Evolutionary conservation across 2,888 invertebrate species (phyloP).

Genomic region (Lingula anatina): DNA sequence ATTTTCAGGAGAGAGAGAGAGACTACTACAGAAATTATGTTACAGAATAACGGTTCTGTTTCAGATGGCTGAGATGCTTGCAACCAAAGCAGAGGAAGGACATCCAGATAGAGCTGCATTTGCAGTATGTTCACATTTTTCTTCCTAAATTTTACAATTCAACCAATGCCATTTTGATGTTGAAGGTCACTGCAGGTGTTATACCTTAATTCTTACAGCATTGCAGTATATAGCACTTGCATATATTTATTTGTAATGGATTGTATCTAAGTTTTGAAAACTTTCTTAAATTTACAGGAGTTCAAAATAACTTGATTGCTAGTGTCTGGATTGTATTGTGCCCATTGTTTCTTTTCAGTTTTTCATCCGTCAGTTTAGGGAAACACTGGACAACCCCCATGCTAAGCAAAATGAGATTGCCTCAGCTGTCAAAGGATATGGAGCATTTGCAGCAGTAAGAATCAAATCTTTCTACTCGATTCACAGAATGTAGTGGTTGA

Average conservation of each 20-base stretch:
- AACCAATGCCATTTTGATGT: not conserved
- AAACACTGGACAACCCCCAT: conserved; percentile 36
- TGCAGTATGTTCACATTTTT: conserved; percentile 16
- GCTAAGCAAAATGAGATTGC: conserved; percentile 52
- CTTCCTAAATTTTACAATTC: not conserved
- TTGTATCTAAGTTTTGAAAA: not conserved
- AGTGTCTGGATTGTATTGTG: no score
- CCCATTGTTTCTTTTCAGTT: conserved; percentile 30
- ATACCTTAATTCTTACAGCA: no score
- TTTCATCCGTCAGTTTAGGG: conserved; percentile 43
- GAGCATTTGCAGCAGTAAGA: conserved; percentile 58
- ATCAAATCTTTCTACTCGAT: conserved; percentile 13
- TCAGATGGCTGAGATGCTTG: conserved; percentile 36
- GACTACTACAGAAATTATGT: no score
- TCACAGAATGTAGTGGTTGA: no score
- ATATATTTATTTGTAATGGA: no score
- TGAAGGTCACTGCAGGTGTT: no score
- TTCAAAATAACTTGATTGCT: no score
- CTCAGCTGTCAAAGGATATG: conserved; percentile 61
- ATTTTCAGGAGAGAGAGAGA: no score
- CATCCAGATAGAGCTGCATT: conserved; percentile 29
- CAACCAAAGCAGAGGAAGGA: conserved; percentile 30
- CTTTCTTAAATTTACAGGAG: no score
- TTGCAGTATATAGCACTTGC: no score
- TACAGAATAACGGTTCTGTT: no score